phyloP scores from a whole-genome alignment of 2,113 vertebrate species.

The Onychorhynchus coronatus region DNA sequence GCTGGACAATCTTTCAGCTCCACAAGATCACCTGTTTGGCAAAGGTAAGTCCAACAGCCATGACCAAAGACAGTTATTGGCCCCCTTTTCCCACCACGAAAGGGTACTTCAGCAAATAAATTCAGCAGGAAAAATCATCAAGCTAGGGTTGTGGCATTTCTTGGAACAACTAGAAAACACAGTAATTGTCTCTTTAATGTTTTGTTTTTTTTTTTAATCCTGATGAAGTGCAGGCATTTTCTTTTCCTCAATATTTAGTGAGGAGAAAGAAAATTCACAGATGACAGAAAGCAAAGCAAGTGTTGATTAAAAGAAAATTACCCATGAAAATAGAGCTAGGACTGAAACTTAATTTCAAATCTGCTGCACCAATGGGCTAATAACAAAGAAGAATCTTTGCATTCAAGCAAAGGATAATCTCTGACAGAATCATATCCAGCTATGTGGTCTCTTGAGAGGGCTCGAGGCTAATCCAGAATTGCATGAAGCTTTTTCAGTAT shows the following conservation, averaged over 20 bases:
- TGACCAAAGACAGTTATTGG: background rate
- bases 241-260: background rate
- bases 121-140: background rate
- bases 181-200: background rate
- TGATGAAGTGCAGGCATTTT: background rate
- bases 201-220: background rate
- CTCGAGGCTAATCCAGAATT: background rate
- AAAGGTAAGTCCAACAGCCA: background rate
- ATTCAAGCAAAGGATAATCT: background rate
- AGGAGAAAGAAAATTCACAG: background rate
- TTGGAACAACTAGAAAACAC: background rate
- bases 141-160: background rate
- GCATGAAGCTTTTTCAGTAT: background rate
- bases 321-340: background rate
- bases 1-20: background rate
- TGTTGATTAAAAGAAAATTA: background rate
- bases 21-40: background rate
- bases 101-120: background rate
- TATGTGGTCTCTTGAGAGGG: background rate
- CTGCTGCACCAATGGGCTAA: background rate
- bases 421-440: background rate
- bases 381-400: background rate
- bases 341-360: background rate
- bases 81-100: accelerated
- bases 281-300: background rate